A percentile compares a stretch with the other conserved stretches of the same genome.
These are phyloP conservation scores for Tortrix viridana DNA, from an alignment of 2,888 invertebrate genomes.

Conservation along the genomic window DNA sequence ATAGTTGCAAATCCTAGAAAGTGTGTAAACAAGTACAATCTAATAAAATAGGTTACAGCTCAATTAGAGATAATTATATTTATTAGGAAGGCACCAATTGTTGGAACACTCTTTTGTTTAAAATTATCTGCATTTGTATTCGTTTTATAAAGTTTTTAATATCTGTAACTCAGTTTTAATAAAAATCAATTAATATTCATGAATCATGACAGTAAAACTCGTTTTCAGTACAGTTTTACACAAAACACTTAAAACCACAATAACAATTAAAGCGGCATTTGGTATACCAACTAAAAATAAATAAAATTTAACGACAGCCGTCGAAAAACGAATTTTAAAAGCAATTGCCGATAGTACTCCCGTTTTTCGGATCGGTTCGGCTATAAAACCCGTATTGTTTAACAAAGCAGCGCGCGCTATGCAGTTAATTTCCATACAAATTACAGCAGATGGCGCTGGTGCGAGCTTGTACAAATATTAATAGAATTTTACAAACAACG, in stretches of 20 bases:
- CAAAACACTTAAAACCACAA: conserved; percentile 6
- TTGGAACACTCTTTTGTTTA: too few species aligned
- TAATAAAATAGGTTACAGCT: too few species aligned
- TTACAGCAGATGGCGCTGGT: conserved; percentile 12
- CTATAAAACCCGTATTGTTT: conserved; percentile 9
- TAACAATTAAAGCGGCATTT: conserved; percentile 14
- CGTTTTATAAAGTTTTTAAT: too few species aligned
- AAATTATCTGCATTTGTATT: too few species aligned
- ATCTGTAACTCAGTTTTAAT: too few species aligned
- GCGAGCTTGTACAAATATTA: conserved; percentile 13
- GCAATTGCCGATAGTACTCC: conserved; percentile 24
- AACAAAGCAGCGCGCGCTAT: conserved; percentile 13
- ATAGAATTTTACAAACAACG: conserved; percentile 17
- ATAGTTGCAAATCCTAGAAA: too few species aligned
- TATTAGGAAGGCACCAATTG: too few species aligned
- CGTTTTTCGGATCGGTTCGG: conserved; percentile 1
- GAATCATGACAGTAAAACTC: neutral
- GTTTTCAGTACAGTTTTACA: neutral
- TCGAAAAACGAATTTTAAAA: conserved; percentile 14
- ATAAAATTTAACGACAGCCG: conserved; percentile 18
- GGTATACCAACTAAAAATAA: conserved; percentile 14
- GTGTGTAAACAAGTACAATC: too few species aligned
- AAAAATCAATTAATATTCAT: too few species aligned
- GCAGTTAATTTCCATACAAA: conserved; percentile 24
- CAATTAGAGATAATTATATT: too few species aligned